Evolutionary conservation across 2,888 invertebrate genomes (phyloP), one percentile per base, ranked within the genome.

Genomic region (Noctua janthina): DNA sequence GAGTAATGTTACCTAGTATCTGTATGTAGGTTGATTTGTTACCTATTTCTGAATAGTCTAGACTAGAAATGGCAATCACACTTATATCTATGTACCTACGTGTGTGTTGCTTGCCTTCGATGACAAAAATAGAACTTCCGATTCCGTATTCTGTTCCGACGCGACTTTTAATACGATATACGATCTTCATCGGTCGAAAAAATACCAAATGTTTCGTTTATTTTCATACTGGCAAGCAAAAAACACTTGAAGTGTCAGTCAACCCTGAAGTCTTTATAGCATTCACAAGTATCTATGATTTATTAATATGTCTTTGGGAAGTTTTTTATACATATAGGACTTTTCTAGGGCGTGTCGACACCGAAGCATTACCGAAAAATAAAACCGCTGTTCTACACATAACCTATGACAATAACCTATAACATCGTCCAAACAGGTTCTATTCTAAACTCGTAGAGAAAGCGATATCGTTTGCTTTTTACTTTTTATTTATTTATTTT

Each of bases 401-500:
- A 90, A 89, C 88, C 88, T 90, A 88, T 88, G 85, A 78, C 87
- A 90, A 89, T 85, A 86, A 85, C 84, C 85, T 78, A 78, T 83
- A 81, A 78, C 62, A 49, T 68, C 54, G 35, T 76, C 20, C 76
- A 73, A 90, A 88, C 91, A 74, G 89, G 90, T 90, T 91, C 62
- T 70, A 72, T 74, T 76, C 73, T 77, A 82, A 87, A 77, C 84
- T 62, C 72, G 49, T 68, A 87, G 91, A 89, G 92, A 91, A 92
- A 92, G 91, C 86, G 83, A 77, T 82, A 79, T 64, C 83, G 87
- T 86, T 87, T 85, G 74, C 87, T 88, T 89, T 89, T 87, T 87
- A 82, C 84, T 90, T 90, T 86, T 89, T 89, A 87, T 89, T 89
- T 91, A 86, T 90, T 87, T 91, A 86, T 87, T 87, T 89, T 88